These are phyloP conservation scores for Capromys pilorides DNA, from an alignment of 2,797 vertebrate genomes.

Conservation along the genomic window DNA sequence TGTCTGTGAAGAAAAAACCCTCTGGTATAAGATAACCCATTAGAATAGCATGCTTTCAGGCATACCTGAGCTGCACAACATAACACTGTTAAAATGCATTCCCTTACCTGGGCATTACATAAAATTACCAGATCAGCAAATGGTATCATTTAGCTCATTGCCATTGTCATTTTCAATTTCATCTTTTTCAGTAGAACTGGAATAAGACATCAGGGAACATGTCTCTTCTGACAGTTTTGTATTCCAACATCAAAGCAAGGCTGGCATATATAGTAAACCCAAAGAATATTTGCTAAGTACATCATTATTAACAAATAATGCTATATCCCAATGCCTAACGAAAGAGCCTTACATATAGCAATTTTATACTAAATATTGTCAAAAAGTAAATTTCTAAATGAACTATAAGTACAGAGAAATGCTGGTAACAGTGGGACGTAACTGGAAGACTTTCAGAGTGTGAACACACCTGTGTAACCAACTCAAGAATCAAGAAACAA, in stretches of 20 bases:
- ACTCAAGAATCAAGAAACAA: no score
- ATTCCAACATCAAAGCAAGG: background rate
- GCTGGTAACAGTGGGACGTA: background rate
- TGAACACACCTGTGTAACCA: background rate
- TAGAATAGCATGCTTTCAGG: background rate
- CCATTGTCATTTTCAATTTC: conserved; percentile 19
- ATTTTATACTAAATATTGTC: background rate
- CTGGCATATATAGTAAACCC: background rate
- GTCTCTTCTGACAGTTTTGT: background rate
- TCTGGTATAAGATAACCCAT: background rate
- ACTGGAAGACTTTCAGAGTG: background rate
- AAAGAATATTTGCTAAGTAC: background rate
- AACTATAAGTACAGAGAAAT: background rate
- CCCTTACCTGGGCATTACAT: background rate
- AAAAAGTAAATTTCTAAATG: background rate
- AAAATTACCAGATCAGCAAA: background rate
- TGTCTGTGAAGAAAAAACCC: background rate
- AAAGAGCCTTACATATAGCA: background rate
- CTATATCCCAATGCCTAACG: background rate
- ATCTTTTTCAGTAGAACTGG: background rate
- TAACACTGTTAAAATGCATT: background rate
- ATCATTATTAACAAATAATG: conserved; percentile 41
- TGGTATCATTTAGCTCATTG: background rate
- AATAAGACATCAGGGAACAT: background rate
- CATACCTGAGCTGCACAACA: background rate